Base-by-base conservation (phyloP, 2,888 invertebrate genomes). In the Glyphotaelius pellucidus region DNA sequence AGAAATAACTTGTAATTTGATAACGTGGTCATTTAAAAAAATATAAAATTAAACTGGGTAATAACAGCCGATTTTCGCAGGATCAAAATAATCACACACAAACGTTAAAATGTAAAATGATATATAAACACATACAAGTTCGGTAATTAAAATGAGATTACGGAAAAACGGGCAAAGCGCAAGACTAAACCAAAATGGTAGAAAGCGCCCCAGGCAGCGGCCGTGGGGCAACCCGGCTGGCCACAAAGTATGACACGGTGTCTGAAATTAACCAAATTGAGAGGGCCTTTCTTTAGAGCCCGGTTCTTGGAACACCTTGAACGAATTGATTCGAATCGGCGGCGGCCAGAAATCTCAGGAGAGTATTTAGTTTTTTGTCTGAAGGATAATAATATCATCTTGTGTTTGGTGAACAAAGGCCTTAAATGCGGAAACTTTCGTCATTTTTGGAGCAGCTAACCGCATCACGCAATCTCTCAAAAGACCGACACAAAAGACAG, bases 291-390 rank as follows among this genome's bases (percentile, higher is more conserved):
- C 88, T 89, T 89, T 79, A 79, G 88, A 35, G 87, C 87, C 79
- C 88, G 88, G 35, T 89, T 89, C 88, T 19, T 31, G 88, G 88
- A 89, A 89, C 79, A 79, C n/a, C 88, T 89, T 38, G 88, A 89
- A 89, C 88, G 88, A 89, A 89, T 89, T 42, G 88, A 89, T 89
- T 89, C 80, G 88, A 87, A 87, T 87, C 87, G 87, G 87, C 87
- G 88, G 67, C 67, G 88, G 85, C n/a, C 42, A 11, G 79, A 79
- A 80, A 89, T 89, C 88, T 89, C 88, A 35, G 88, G 35, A 80
- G 87, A 52, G 87, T 47, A 87, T 87, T 87, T 31, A 87, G 87
- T 87, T 89, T 89, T 89, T 79, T 47, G 47, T 89, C 88, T 31
- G 31, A 79, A 25, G 35, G 52, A 47, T n/a, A 42, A 47, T 86